Evolutionary conservation across 2,888 invertebrate species (phyloP).

Genomic region (Scrobipalpa costella): DNA sequence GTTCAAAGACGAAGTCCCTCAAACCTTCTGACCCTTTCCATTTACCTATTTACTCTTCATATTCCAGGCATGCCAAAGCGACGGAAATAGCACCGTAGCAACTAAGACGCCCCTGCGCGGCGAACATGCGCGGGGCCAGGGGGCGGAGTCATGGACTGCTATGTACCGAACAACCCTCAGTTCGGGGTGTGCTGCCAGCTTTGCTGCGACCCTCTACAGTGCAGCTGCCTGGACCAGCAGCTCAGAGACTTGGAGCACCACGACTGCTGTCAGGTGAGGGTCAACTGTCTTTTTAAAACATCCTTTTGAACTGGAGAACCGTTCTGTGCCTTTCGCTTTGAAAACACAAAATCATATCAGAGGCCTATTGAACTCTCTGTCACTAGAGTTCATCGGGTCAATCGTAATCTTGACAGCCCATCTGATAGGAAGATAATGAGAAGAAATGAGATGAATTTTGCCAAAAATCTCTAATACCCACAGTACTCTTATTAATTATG

Average conservation of each 20-base stretch:
- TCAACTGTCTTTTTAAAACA: no score
- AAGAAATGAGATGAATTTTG: no score
- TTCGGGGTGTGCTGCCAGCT: slow-evolving; percentile 75
- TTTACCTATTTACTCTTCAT: neutral
- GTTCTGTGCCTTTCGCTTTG: no score
- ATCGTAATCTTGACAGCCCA: no score
- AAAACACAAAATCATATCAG: no score
- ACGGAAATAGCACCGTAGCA: slow-evolving; percentile 46
- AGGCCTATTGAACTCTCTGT: no score
- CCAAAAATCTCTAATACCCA: no score
- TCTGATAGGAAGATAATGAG: no score
- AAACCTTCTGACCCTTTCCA: neutral
- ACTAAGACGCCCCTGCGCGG: slow-evolving; percentile 60
- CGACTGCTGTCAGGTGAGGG: slow-evolving; percentile 66
- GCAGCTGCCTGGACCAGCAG: slow-evolving; percentile 66
- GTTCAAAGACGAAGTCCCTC: neutral
- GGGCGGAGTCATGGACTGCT: slow-evolving; percentile 82
- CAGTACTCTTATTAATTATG: no score
- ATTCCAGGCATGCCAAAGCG: slow-evolving; percentile 62
- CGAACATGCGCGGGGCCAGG: slow-evolving; percentile 57
- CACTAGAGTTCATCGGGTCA: no score
- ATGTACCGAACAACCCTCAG: slow-evolving; percentile 86
- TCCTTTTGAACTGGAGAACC: no score
- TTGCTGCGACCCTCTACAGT: slow-evolving; percentile 74
- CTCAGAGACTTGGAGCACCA: slow-evolving; percentile 60